Evolutionary conservation across 2,888 invertebrate genomes (phyloP), one percentile per base, ranked within the genome.

Genomic region (Chrysomela aeneicollis): DNA sequence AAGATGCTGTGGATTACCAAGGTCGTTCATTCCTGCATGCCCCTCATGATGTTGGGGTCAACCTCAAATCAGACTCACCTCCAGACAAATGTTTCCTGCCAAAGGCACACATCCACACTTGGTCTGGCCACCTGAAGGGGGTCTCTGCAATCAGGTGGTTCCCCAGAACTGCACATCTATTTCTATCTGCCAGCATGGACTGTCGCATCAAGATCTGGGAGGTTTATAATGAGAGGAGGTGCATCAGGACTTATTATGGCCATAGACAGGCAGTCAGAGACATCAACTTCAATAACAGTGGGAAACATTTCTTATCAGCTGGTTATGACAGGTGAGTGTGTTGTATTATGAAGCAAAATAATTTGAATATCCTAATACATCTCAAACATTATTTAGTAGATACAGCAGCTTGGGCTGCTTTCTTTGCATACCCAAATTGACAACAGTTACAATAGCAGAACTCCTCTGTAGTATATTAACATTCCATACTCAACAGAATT

Each of bases 141-240:
- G 91, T 99, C 75, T 92, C 98, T 0, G 92, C 94, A 0, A 95
- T 96, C 68, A 89, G 95, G 63, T 98, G 97, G 95, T 94, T 97
- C 78, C 99, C 99, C 0, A 86, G 87, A 71, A 94, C 96, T 0
- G 98, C 97, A 0, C 99, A 99, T 83, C 87, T 99, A 64, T 85
- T 99, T 76, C 86, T 99, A 0, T 98, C 98, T 0, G 94, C 93
- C 58, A 94, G 97, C 73, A 97, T 99, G 98, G 99, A 99, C 83
- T 92, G 92, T 73, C 89, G 97, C 71, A 94, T 98, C 59, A 98
- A 99, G 87, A 86, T 99, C 30, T 99, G 98, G 98, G 98, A 99
- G 82, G 98, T 98, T 0, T 99, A 97, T 81, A 96, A 97, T 67
- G 94, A 95, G 49, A 87, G 97, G 52, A 88, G 97, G 57, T 96